Conservation (phyloP, 2,888 invertebrate species). For the Phasia obesa region DNA sequence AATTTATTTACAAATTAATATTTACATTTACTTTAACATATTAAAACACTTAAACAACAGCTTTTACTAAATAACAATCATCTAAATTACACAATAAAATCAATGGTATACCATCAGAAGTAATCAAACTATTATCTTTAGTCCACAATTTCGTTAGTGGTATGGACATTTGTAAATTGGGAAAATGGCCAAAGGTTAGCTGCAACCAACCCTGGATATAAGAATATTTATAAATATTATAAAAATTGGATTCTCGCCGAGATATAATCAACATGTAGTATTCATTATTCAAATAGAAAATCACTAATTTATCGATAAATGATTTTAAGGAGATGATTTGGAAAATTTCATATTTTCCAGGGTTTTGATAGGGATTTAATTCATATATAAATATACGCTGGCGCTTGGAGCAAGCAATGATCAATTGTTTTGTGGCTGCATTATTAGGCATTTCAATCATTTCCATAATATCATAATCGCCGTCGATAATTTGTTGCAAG, state of each 20-base stretch:
- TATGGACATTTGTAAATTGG: slow-evolving; percentile 75
- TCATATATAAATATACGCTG: slow-evolving; percentile 75
- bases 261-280: slow-evolving; percentile 76
- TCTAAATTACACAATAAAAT: slow-evolving; percentile 54
- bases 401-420: slow-evolving; percentile 77
- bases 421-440: slow-evolving; percentile 72
- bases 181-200: slow-evolving; percentile 76
- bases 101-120: slow-evolving; percentile 45
- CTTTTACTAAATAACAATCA: slow-evolving; percentile 63
- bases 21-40: background rate
- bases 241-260: slow-evolving; percentile 73
- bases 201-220: slow-evolving; percentile 78
- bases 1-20: slow-evolving; percentile 40
- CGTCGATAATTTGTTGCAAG: slow-evolving; percentile 76
- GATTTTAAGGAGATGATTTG: slow-evolving; percentile 77
- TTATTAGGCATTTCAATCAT: slow-evolving; percentile 67
- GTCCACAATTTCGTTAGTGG: slow-evolving; percentile 71
- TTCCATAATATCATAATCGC: slow-evolving; percentile 78
- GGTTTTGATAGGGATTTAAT: background rate
- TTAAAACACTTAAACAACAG: slow-evolving; percentile 41
- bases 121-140: background rate
- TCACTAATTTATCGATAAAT: slow-evolving; percentile 75
- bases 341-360: slow-evolving; percentile 72
- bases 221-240: slow-evolving; percentile 76
- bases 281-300: slow-evolving; percentile 74